phyloP scores from a whole-genome alignment of 2,888 invertebrate species.

The Rhodophaea formosa region DNA sequence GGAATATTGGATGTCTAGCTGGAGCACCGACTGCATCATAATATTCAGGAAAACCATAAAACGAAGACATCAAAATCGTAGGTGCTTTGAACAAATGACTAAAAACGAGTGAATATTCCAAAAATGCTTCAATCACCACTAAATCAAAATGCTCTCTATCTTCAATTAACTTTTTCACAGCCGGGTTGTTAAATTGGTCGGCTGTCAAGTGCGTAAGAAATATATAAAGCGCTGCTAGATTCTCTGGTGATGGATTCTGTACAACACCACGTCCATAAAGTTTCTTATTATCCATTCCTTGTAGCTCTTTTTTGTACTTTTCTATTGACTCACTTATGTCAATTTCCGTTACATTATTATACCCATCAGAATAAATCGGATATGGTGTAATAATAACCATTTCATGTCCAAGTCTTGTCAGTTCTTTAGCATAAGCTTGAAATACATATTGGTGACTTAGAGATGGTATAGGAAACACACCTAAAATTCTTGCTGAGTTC shows the following conservation, averaged over 20 bases:
- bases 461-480: constrained; percentile 47
- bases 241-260: neutral
- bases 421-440: constrained; percentile 43
- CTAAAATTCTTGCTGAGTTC: constrained; percentile 47
- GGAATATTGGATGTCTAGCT: constrained; percentile 24
- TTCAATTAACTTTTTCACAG: constrained; percentile 26
- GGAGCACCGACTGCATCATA: constrained; percentile 26
- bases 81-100: constrained; percentile 36
- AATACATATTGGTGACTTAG: constrained; percentile 61
- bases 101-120: constrained; percentile 31
- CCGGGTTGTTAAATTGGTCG: constrained; percentile 9
- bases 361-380: constrained; percentile 30
- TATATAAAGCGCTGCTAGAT: neutral
- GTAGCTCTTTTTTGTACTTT: neutral
- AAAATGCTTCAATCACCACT: constrained; percentile 35
- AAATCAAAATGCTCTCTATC: constrained; percentile 43
- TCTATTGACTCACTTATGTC: neutral
- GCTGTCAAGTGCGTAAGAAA: neutral
- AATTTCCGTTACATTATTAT: constrained; percentile 14
- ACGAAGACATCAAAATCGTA: constrained; percentile 25
- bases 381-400: constrained; percentile 52
- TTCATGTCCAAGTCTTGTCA: constrained; percentile 58
- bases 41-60: constrained; percentile 23
- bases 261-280: neutral
- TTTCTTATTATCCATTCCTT: neutral